Base-by-base conservation (phyloP, 2,113 vertebrate species). In the Cebidichthys violaceus region DNA sequence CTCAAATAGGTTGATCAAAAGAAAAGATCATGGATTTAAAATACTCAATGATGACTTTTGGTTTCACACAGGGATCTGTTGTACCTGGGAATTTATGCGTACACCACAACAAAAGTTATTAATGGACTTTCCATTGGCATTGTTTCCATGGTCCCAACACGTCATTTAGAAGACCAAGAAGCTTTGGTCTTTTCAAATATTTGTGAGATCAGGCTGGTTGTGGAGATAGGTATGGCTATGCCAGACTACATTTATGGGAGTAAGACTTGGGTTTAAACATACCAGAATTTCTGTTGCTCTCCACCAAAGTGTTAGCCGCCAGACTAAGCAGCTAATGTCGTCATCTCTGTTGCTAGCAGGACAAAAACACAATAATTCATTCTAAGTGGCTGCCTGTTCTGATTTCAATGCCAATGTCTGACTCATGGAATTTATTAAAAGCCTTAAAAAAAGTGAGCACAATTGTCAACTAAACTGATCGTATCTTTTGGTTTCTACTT, bases 351-450 rank as follows among this genome's bases (percentile, higher is more conserved):
- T 77, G 6, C 37, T 33, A 15, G 37, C 24, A n/a, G 27, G 39
- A 60, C 55, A 74, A 61, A 62, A 61, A 35, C 45, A 29, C 31
- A 31, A 55, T 54, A 20, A 70, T n/a, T 75, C 14, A 41, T 52
- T 35, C 3, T 15, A 55, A 76, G 45, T 64, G 67, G 59, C 66
- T 57, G 50, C 10, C 24, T 64, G 35, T 64, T 82, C 10, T n/a
- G 57, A 45, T 45, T 82, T 35, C 22, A 68, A 0, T 37, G 66
- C 29, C 73, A 65, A 18, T 8, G 24, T 75, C 45, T 70, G 66
- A 77, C 50, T 55, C 35, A 61, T 24, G 22, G 20, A 60, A 5
- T 3, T 39, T 62, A 6, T 52, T 62, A 54, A 62, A 29, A 52
- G 15, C 6, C 24, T 24, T 6, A 7, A n/a, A 35, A 29, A 17